Percentiles rank a stretch among this genome's conserved stretches.
Evolutionary conservation across 2,888 invertebrate species (phyloP).

Genomic region (Lysandra bellargus): DNA sequence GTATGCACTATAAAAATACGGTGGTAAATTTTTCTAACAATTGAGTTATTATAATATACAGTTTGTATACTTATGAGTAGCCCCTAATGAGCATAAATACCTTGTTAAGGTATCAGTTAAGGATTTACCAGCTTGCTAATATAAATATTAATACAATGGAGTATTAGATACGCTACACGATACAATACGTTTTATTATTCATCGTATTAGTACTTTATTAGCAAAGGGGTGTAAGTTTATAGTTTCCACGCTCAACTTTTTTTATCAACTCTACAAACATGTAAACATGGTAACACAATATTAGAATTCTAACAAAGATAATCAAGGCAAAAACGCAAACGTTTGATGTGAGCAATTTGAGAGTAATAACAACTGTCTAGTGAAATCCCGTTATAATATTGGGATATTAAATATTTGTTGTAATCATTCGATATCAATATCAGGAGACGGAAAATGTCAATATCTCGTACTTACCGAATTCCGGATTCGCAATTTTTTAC

Average conservation of each 20-base stretch:
- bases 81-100: not conserved
- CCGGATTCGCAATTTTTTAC: not conserved
- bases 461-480: slow-evolving; percentile 33
- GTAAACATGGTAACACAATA: not conserved
- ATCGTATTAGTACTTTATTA: not conserved
- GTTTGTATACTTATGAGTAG: too few species aligned
- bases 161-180: too few species aligned
- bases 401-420: slow-evolving; percentile 43
- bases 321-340: not conserved
- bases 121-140: not conserved
- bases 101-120: not conserved
- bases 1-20: too few species aligned
- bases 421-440: slow-evolving; percentile 44
- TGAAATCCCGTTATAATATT: slow-evolving; percentile 36
- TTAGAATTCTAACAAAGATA: not conserved
- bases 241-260: too few species aligned
- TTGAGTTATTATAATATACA: too few species aligned
- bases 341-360: not conserved
- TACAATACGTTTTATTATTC: not conserved
- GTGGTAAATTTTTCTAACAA: too few species aligned
- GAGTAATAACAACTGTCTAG: not conserved
- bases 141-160: too few species aligned
- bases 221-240: not conserved
- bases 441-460: slow-evolving; percentile 40
- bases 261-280: not conserved